These are phyloP conservation scores for Cosmopolites sordidus DNA, from an alignment of 2,888 invertebrate genomes.

Conservation along the genomic window DNA sequence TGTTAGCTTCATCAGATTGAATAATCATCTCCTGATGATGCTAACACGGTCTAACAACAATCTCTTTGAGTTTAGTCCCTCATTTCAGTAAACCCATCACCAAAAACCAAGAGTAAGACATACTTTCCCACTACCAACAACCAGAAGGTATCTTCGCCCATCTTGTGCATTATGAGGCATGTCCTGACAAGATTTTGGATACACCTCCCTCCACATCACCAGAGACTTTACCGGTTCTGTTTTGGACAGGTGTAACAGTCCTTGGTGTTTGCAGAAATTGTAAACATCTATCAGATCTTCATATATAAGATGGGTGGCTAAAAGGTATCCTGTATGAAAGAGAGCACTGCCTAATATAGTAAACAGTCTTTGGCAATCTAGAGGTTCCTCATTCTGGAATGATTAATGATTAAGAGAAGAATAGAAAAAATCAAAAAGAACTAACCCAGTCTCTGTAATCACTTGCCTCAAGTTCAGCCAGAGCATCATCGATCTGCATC, in stretches of 20 bases:
- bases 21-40: too few relatives aligned
- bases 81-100: too few relatives aligned
- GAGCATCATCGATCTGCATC: slow-evolving; percentile 78
- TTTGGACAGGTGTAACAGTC: slow-evolving; percentile 64
- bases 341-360: slow-evolving; percentile 54
- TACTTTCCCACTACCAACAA: slow-evolving; percentile 65
- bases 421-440: slow-evolving; percentile 9
- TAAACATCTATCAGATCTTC: slow-evolving; percentile 72
- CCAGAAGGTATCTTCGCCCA: slow-evolving; percentile 67
- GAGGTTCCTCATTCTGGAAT: slow-evolving; percentile 66
- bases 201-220: slow-evolving; percentile 74
- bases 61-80: too few relatives aligned
- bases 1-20: too few relatives aligned
- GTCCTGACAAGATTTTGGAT: slow-evolving; percentile 52
- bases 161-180: slow-evolving; percentile 43
- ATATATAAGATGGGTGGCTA: slow-evolving; percentile 73
- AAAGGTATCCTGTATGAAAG: slow-evolving; percentile 62
- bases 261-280: slow-evolving; percentile 69
- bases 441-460: slow-evolving; percentile 84
- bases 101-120: neutral
- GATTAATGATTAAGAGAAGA: neutral
- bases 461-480: slow-evolving; percentile 85
- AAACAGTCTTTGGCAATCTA: slow-evolving; percentile 67
- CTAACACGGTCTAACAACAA: too few relatives aligned
- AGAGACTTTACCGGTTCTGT: slow-evolving; percentile 66